Percentiles rank a stretch among this genome's conserved stretches.
These are phyloP conservation scores for Neomorphus geoffroyi DNA, from an alignment of 2,797 vertebrate genomes.

Conservation along the genomic window DNA sequence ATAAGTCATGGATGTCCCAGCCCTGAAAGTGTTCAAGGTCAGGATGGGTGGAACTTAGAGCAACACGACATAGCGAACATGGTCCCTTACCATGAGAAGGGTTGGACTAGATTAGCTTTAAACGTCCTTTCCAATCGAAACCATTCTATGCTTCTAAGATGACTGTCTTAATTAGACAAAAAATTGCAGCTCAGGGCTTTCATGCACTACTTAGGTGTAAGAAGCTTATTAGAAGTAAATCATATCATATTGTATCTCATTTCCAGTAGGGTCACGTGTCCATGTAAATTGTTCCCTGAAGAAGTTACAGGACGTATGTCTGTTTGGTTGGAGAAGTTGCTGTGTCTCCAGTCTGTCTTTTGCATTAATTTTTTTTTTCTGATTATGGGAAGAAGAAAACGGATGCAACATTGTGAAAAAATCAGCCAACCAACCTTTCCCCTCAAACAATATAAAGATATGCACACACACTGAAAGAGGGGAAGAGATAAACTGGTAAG, in stretches of 20 bases:
- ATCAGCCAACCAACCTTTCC: not conserved
- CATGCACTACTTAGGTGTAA: not conserved
- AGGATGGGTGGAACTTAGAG: not conserved
- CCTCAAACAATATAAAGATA: not conserved
- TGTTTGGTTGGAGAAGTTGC: not conserved
- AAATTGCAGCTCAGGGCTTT: not conserved
- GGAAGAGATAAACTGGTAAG: not conserved
- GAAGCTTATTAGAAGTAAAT: not conserved
- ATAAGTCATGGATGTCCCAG: not conserved
- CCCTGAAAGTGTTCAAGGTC: not conserved
- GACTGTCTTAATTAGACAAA: not conserved
- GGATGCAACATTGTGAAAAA: not conserved
- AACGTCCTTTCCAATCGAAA: not conserved
- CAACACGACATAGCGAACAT: not conserved
- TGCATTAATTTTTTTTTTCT: not conserved
- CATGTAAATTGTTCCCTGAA: not conserved
- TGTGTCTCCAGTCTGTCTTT: not conserved
- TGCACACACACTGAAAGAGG: not conserved
- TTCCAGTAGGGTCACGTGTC: not conserved
- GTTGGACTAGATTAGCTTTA: not conserved
- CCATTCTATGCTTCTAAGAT: not conserved
- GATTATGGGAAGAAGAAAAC: not conserved
- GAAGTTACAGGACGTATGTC: not conserved
- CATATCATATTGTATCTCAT: not conserved
- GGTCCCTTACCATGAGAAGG: not conserved